Base-by-base conservation (phyloP, 1,140 invertebrate species). In the Paralvinella palmiformis region DNA sequence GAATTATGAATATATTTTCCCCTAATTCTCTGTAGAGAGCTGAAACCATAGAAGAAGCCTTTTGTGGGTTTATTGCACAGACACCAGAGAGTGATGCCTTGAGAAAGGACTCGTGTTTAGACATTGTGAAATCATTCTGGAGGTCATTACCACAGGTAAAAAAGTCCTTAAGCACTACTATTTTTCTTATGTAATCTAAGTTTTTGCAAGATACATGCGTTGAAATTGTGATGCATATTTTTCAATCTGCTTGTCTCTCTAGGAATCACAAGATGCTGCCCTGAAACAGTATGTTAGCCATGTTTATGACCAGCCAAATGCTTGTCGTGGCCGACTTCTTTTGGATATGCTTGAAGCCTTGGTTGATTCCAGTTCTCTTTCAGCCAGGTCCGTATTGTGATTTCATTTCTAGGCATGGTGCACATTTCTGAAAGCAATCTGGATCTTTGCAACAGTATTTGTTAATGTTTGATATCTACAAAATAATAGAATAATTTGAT, bases 21-120 rank as follows among this genome's bases (percentile, higher is more conserved):
- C n/a, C n/a, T 67, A 20, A 67, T 68, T 64, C 63, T 68, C 81
- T 79, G 60, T 73, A 91, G 88, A 86, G 85, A 80, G 88, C 91
- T 2, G 90, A 93, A 74, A 83, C 86, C 1, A 87, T 93, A 48
- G 91, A 93, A 74, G 90, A 92, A 79, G 89, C 89, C 0, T 94
- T 94, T 71, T 89, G 88, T 77, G 90, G 88, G 71, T 91, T 90
- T 72, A 82, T 93, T 36, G 87, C 91, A 0, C 87, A 91, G 69
- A 86, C 87, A 67, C 79, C 85, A 32, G 85, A 87, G 41, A 82
- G 82, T 50, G 86, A 91, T 73, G 83, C 82, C 69, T 85, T 87
- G 65, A 89, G 87, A 73, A 81, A 87, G 33, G 74, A 83, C 45
- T 72, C 77, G 71, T 88, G 87, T 79, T 85, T 88, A 69, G 84